Evolutionary conservation across 2,113 vertebrate species (phyloP).

Genomic region (Diphyllodes magnificus): DNA sequence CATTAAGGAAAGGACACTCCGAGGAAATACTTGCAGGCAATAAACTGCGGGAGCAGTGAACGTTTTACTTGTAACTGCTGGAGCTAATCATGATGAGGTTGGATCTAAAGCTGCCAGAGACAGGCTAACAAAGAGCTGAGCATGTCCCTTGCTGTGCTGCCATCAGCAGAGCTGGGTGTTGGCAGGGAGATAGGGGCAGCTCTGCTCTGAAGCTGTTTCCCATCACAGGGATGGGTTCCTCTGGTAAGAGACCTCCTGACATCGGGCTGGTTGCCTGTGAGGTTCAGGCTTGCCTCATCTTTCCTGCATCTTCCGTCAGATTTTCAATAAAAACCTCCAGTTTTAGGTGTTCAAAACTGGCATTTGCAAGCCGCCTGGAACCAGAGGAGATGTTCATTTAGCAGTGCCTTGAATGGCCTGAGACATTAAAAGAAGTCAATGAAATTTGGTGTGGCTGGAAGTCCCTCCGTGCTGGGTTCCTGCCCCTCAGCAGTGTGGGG

Average conservation of each 20-base stretch:
- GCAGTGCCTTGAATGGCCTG: background rate
- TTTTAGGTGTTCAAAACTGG: background rate
- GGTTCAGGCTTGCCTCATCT: background rate
- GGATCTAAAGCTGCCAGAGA: background rate
- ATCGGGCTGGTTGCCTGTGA: accelerated
- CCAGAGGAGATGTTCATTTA: background rate
- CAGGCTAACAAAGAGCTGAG: background rate
- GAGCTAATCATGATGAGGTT: background rate
- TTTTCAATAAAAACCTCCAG: background rate
- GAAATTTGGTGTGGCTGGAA: background rate
- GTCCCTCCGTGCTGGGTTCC: background rate
- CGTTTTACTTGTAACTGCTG: background rate
- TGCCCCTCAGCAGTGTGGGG: background rate
- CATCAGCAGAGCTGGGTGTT: background rate
- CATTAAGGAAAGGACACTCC: background rate
- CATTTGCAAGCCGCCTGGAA: background rate
- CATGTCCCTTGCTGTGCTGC: background rate
- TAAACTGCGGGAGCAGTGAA: background rate
- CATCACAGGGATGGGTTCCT: background rate
- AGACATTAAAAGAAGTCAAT: background rate
- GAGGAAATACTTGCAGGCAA: background rate
- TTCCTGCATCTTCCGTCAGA: background rate
- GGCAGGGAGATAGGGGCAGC: background rate
- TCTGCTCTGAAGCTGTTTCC: background rate
- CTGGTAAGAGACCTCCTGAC: background rate